These are phyloP conservation scores for Melanitta fusca DNA, from an alignment of 2,797 vertebrate species.

Conservation along the genomic window DNA sequence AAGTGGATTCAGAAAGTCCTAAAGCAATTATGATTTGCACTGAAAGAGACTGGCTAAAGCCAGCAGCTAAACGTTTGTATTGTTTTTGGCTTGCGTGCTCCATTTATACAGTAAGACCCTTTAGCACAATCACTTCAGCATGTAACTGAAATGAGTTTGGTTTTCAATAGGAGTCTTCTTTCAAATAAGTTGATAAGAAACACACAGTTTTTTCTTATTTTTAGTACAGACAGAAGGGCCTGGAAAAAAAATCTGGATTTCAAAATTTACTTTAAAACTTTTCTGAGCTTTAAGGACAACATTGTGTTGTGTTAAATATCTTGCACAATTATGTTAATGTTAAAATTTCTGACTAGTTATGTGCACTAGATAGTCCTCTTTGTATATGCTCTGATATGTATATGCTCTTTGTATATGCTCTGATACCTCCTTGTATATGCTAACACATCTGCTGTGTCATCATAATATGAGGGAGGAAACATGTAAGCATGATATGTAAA, in stretches of 20 bases:
- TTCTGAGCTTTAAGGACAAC: not conserved
- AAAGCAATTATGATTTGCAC: constrained; percentile 86
- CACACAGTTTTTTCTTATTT: not conserved
- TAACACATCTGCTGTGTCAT: not conserved
- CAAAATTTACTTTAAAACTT: not conserved
- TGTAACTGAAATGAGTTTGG: constrained; percentile 58
- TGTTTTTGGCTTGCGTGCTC: constrained; percentile 75
- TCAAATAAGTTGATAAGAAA: constrained; percentile 40
- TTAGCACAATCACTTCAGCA: constrained; percentile 57
- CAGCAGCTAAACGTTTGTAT: constrained; percentile 78
- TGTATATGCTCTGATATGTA: not conserved
- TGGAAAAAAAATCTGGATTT: not conserved
- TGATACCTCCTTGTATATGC: not conserved
- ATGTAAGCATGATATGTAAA: not conserved
- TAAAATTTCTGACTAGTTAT: not conserved
- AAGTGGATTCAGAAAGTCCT: constrained; percentile 86
- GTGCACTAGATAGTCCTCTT: not conserved
- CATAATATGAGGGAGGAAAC: not conserved
- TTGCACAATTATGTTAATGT: not conserved
- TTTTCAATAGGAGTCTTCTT: constrained; percentile 58
- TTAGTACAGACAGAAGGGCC: not conserved
- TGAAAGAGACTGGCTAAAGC: constrained; percentile 74
- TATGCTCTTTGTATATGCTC: too few relatives aligned
- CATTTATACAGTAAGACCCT: constrained; percentile 52
- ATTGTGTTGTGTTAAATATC: not conserved